Base-by-base conservation (phyloP, 2,113 vertebrate species). In the Archilochus colubris region DNA sequence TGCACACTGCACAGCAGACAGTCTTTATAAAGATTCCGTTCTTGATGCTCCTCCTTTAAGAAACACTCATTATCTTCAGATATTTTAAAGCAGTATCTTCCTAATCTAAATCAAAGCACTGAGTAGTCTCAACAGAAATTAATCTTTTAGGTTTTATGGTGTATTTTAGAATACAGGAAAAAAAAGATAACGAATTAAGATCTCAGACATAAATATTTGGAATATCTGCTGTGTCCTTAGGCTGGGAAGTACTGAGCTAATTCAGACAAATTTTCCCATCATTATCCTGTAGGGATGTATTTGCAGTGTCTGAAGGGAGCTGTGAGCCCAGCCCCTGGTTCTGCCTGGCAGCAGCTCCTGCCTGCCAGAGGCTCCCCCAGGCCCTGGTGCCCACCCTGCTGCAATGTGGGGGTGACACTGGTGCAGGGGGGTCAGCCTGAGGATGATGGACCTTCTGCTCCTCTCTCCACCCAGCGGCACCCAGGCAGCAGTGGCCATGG, bases 381-480 rank as follows among this genome's bases (percentile, higher is more conserved):
- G 51, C 23, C 2, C 0, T 20, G 14, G 24, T 17, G 81, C 73
- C 53, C 68, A 3, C 9, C 12, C 14, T 14, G 2, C n/a, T 6
- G 58, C 40, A 40, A 13, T 40, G 11, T 40, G 40, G 40, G 40
- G 40, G 40, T 40, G 40, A 40, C 40, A 40, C 12, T 40, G 40
- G 40, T 40, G 40, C 40, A 40, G 6, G 12, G 38, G 57, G 16
- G 5, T 46, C 53, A 31, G 86, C 24, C 3, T 1, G 1, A 48
- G 15, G 54, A 2, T 3, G 30, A 63, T 5, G 43, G 20, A 0
- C 22, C 7, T 0, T 40, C n/a, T 53, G 22, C 61, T 82, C n/a
- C 46, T 86, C 43, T 89, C 84, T 83, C 87, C 12, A n/a, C 21
- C 17, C 93, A 98, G 97, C 91, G 14, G 76, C 8, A 33, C 25